Conservation (phyloP, 2,113 vertebrate genomes). For the Pomatorhinus ruficollis region DNA sequence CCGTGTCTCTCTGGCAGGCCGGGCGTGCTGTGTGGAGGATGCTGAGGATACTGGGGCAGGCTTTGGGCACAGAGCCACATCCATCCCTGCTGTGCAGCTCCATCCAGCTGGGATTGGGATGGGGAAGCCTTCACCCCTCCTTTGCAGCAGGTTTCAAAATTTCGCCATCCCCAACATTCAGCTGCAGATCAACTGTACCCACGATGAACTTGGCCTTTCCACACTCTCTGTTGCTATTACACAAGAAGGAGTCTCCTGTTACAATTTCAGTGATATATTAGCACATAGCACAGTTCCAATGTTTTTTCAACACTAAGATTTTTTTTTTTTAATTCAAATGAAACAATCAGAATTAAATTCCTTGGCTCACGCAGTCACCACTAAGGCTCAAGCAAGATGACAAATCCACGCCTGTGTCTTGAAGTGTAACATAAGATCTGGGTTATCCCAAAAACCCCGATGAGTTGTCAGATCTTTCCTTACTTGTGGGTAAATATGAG, state of each 20-base stretch:
- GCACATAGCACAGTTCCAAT: slow-evolving; percentile 12
- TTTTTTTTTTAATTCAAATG: slow-evolving; percentile 23
- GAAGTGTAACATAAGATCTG: slow-evolving; percentile 48
- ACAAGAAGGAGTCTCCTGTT: slow-evolving; percentile 11
- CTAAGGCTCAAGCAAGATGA: slow-evolving; percentile 66
- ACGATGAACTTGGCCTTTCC: background rate
- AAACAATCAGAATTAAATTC: slow-evolving; percentile 70
- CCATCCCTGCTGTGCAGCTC: background rate
- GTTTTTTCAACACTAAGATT: slow-evolving; percentile 46
- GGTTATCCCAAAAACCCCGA: slow-evolving; percentile 22
- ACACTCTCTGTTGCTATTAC: background rate
- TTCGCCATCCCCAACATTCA: rapidly evolving
- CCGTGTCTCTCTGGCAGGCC: background rate
- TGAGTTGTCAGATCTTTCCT: slow-evolving; percentile 44
- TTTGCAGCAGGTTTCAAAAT: background rate
- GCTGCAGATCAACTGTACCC: background rate
- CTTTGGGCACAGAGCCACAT: background rate
- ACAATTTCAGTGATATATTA: background rate
- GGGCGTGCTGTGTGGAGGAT: rapidly evolving
- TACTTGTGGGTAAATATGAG: slow-evolving; percentile 42
- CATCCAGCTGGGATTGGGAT: background rate
- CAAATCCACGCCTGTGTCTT: slow-evolving; percentile 56
- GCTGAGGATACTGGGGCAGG: background rate
- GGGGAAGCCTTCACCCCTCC: background rate
- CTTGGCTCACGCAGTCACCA: slow-evolving; percentile 53